Evolutionary conservation across 2,113 vertebrate species (phyloP).

Genomic region (Pseudonaja textilis): DNA sequence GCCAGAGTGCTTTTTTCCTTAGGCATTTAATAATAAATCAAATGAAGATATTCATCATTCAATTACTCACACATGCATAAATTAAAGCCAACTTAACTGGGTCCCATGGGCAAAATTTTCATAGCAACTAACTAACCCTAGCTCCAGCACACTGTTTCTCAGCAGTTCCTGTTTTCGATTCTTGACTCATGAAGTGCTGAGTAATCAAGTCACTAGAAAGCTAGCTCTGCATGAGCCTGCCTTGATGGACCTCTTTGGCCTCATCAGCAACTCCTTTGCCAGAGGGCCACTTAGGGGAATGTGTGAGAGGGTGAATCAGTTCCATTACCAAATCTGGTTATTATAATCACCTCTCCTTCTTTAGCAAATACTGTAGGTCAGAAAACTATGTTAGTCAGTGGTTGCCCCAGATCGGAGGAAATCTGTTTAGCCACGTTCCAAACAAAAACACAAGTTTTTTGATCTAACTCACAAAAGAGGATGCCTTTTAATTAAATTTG

Average conservation of each 20-base stretch:
- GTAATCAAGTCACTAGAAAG: not conserved
- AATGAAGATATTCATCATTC: not conserved
- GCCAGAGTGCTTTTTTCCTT: not conserved
- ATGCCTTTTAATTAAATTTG: not conserved
- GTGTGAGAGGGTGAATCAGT: not conserved
- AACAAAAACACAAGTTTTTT: not conserved
- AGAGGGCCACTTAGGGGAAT: not conserved
- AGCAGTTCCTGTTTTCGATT: not conserved
- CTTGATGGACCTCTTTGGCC: not conserved
- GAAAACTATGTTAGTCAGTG: not conserved
- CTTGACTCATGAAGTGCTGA: not conserved
- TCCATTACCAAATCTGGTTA: not conserved
- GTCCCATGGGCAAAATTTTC: not conserved
- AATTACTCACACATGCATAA: not conserved
- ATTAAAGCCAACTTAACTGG: not conserved
- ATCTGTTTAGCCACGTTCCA: not conserved
- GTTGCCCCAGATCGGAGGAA: not conserved
- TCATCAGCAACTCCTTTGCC: not conserved
- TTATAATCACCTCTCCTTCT: not conserved
- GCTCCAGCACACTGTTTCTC: not conserved
- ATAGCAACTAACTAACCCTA: not conserved
- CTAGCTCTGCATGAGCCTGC: not conserved
- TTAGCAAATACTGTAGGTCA: not conserved
- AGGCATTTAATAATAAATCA: not conserved
- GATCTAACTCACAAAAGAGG: not conserved